Evolutionary conservation across 1,140 invertebrate genomes (phyloP), one percentile per base, ranked within the genome.

Genomic region (Papilio helenus): DNA sequence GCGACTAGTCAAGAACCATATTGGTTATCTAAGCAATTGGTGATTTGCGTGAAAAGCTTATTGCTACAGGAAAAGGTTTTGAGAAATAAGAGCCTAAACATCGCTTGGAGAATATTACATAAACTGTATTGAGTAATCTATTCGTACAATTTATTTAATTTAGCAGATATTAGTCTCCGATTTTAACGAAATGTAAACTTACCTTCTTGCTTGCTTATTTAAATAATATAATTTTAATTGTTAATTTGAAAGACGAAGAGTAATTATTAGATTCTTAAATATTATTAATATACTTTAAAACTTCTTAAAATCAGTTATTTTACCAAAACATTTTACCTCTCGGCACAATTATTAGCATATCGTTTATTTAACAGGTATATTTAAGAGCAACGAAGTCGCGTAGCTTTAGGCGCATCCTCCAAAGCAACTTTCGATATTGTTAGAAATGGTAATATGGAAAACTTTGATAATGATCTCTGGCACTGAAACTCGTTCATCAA

Each of bases 21-120:
- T 61, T 34, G 26, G 23, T 68, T 68, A 34, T 68, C 61, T 61
- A 61, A 14, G 26, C 26, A 68, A 68, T 68, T 68, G 61, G 34
- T 68, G 14, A 68, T 68, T 68, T 29, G 12, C 26, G 3, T 68
- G 8, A 68, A 68, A 68, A 68, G 12, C 34, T 68, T 61, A 61
- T 68, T 29, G 61, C 20, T 10, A 26, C 26, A 68, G 61, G 14
- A 29, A 65, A 68, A 16, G 23, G 14, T 14, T 61, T 14, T 23
- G 26, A 2, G 14, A 68, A 29, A 68, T 8, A 55, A 55, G n/a
- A 46, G 44, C 34, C 8, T 39, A 39, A 46, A 46, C 1, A 46
- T 46, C 44, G 10, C 44, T 46, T 46, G 12, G 0, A 46, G 12
- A 46, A 46, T 46, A 16, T 46, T 46, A 5, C 9, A n/a, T 20